A percentile compares a stretch with the other conserved stretches of the same genome.
Evolutionary conservation across 2,888 invertebrate genomes (phyloP).

Genomic region (Terebella lapidaria): DNA sequence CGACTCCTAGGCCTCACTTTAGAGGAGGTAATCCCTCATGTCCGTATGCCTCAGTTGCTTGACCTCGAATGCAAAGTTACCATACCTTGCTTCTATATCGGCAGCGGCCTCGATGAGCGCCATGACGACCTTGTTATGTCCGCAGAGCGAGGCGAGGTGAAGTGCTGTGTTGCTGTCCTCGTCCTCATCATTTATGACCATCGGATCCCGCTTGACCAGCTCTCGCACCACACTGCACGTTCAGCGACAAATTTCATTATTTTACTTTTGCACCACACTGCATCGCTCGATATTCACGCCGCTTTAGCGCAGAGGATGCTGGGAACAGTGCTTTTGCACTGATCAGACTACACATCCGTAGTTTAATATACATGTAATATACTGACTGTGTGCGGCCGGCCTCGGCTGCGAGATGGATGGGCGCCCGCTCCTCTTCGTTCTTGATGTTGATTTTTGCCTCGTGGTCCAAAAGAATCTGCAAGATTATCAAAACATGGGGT

Average conservation of each 20-base stretch:
- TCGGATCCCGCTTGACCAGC: constrained; percentile 41
- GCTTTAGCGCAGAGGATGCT: too few species aligned
- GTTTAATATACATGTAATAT: too few species aligned
- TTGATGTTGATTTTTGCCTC: constrained; percentile 50
- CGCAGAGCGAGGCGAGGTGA: constrained; percentile 52
- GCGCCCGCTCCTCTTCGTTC: constrained; percentile 56
- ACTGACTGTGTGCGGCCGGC: constrained; percentile 46
- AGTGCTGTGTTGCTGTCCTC: constrained; percentile 54
- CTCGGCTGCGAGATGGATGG: constrained; percentile 54
- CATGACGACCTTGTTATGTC: constrained; percentile 50
- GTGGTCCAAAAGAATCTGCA: constrained; percentile 47
- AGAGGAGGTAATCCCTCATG: too few species aligned
- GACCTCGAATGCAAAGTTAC: too few species aligned
- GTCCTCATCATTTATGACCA: constrained; percentile 52
- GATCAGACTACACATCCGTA: too few species aligned
- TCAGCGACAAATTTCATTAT: too few species aligned
- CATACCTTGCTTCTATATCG: constrained; percentile 53
- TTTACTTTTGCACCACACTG: too few species aligned
- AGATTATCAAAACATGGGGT: too few species aligned
- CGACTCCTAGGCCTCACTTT: too few species aligned
- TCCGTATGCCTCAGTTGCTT: too few species aligned
- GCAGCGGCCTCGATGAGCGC: constrained; percentile 53
- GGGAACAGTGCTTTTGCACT: too few species aligned
- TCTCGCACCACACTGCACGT: constrained; percentile 45
- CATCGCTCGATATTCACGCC: too few species aligned